These are phyloP conservation scores for Ceratosolen solmsi DNA, from an alignment of 1,140 invertebrate species.

Conservation along the genomic window DNA sequence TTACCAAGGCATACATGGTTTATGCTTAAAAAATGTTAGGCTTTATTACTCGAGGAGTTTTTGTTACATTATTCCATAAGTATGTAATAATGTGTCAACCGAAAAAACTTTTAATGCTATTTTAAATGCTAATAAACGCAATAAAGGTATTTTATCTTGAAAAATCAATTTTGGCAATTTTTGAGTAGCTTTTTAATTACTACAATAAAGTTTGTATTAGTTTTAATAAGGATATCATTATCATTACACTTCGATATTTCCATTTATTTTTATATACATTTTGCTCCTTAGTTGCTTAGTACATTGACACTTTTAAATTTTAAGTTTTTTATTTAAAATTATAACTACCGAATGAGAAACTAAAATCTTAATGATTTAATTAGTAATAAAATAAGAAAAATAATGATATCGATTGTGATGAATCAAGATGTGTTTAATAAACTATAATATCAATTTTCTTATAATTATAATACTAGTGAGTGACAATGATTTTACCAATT, in stretches of 20 bases:
- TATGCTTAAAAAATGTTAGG: background rate
- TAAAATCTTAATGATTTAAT: too few species aligned
- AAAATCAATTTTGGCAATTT: conserved; percentile 1
- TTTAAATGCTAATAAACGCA: background rate
- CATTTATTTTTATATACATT: background rate
- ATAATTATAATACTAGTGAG: too few species aligned
- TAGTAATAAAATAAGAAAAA: too few species aligned
- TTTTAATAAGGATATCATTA: conserved; percentile 1
- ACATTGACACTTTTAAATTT: too few species aligned
- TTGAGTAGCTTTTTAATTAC: conserved; percentile 8
- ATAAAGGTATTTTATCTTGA: background rate
- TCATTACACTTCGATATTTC: background rate
- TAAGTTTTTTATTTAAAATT: too few species aligned
- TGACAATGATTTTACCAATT: too few species aligned
- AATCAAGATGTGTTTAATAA: too few species aligned
- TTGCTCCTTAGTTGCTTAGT: background rate
- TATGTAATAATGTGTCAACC: conserved; percentile 7
- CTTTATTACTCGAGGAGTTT: background rate
- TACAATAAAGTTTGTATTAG: background rate
- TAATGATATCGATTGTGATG: too few species aligned
- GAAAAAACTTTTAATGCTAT: conserved; percentile 7
- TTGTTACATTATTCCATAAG: conserved; percentile 10
- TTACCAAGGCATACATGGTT: background rate
- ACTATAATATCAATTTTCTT: too few species aligned
- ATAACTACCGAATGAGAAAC: too few species aligned